Evolutionary conservation across 2,113 vertebrate genomes (phyloP), one percentile per base, ranked within the genome.

Genomic region (Hippocampus abdominalis): DNA sequence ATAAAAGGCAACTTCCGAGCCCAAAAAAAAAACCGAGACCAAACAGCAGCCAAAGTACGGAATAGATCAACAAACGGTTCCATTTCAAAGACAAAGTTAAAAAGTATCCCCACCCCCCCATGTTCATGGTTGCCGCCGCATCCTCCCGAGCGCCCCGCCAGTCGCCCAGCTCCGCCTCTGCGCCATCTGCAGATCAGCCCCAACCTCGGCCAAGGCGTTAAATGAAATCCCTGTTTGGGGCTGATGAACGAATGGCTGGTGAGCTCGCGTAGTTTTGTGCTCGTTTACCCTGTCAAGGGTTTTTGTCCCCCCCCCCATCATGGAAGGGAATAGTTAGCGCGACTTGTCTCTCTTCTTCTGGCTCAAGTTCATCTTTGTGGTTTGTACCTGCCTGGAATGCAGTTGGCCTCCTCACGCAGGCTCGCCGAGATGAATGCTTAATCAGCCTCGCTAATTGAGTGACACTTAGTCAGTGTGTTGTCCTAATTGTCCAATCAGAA

Each of bases 211-310:
- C 92, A 93, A 92, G 89, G 90, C 90, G 88, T 92, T 92, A 91
- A 89, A 92, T 92, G 91, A 92, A 93, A 92, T 92, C 90, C 90
- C 88, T 91, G 91, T 93, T 92, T 88, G 90, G 88, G 32, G 90
- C 89, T 92, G 91, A 93, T 93, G 92, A 93, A 92, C 92, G 92
- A 92, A 93, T 93, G 92, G 91, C 91, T 90, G 89, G 81, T 87
- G 87, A 88, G 82, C 86, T 85, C 81, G 81, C 85, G 86, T 84
- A 81, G 84, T 92, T 88, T 87, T 79, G 79, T 76, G 81, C 60
- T 86, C 85, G 71, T 87, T 82, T 86, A 81, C 85, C 81, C 72
- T 68, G 75, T 20, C 23, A 64, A 82, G 74, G 71, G 65, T 75
- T 80, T 74, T 74, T 23, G 32, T 0, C 32, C 5, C 32, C 32